Conservation (phyloP, 2,797 vertebrate genomes). For the Vireo griseus region DNA sequence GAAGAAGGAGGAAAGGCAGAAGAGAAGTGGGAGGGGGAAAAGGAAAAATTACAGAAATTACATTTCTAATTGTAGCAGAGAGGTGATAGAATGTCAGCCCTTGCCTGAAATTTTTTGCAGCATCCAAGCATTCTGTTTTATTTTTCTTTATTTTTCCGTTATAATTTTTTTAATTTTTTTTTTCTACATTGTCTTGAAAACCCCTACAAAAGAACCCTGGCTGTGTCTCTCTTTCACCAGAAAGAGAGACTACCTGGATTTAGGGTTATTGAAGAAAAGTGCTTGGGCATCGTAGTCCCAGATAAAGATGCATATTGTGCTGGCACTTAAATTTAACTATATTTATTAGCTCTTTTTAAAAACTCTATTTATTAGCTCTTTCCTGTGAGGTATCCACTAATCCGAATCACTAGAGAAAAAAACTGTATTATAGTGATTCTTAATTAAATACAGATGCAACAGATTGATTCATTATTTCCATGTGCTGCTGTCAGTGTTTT, state of each 20-base stretch:
- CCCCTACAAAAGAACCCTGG: neutral
- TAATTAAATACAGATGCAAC: slow-evolving; percentile 65
- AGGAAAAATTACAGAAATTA: neutral
- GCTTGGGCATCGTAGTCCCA: neutral
- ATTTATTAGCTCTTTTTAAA: slow-evolving; percentile 13
- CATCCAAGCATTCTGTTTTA: neutral
- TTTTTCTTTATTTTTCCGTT: neutral
- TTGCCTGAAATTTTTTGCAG: neutral
- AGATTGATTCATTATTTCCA: slow-evolving; percentile 66
- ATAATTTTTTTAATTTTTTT: neutral
- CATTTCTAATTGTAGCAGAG: neutral
- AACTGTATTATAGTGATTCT: slow-evolving; percentile 54
- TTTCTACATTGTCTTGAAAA: neutral
- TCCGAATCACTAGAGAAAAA: slow-evolving; percentile 14
- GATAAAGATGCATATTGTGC: neutral
- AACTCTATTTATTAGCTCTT: slow-evolving; percentile 29
- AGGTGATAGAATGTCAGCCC: neutral
- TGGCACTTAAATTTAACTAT: neutral
- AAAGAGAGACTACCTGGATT: neutral
- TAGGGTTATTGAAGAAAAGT: neutral
- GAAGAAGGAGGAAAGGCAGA: neutral
- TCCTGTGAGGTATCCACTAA: slow-evolving; percentile 1
- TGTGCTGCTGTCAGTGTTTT: slow-evolving; percentile 28
- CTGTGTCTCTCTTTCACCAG: neutral
- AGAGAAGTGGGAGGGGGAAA: rapidly evolving